phyloP scores from a whole-genome alignment of 2,888 invertebrate genomes.

The Drosophila differens region DNA sequence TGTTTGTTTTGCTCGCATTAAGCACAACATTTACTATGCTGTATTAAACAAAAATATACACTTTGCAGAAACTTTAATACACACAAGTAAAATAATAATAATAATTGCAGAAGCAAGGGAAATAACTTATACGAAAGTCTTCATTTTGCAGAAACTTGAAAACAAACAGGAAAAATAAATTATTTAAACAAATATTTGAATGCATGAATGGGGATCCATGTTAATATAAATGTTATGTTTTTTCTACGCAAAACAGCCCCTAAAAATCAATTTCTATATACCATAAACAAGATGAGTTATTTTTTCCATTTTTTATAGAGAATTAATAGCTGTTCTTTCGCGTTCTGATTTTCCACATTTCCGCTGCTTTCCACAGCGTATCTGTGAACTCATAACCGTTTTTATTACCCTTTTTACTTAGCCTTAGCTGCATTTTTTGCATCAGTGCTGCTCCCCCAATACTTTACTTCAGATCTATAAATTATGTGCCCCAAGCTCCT shows the following conservation, averaged over 20 bases:
- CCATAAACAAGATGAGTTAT: background rate
- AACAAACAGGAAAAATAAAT: background rate
- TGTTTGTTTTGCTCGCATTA: background rate
- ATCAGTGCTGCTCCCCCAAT: background rate
- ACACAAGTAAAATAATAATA: background rate
- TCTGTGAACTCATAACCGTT: background rate
- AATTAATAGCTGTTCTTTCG: background rate
- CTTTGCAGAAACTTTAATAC: background rate
- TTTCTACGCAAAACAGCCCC: background rate
- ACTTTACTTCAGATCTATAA: conserved; percentile 16
- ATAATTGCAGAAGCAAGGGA: no score
- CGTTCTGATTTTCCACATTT: background rate
- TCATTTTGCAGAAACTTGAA: background rate
- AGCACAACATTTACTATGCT: background rate
- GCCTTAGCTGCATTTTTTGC: background rate
- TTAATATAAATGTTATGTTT: background rate
- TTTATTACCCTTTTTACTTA: background rate
- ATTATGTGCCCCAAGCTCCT: conserved; percentile 36
- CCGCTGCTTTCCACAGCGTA: background rate
- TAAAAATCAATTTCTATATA: background rate
- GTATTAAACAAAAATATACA: background rate
- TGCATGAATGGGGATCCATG: background rate
- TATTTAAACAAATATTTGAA: background rate
- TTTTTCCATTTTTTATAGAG: background rate
- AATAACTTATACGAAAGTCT: no score